These are phyloP conservation scores for Acronicta alni DNA, from an alignment of 2,888 invertebrate species.

Conservation along the genomic window DNA sequence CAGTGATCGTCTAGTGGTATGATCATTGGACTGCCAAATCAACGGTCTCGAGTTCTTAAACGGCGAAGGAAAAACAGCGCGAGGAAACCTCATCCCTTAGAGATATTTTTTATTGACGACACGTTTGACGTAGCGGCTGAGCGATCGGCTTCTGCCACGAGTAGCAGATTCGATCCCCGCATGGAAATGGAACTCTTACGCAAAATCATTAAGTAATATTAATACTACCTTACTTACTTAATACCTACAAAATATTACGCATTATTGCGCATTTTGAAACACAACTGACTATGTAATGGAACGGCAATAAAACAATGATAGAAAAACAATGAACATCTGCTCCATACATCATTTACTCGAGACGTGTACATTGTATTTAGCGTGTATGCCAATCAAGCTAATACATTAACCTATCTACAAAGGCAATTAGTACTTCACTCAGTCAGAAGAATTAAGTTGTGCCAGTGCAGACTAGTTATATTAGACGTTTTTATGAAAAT, in stretches of 20 bases:
- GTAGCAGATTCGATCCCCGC: too few species aligned
- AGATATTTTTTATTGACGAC: too few species aligned
- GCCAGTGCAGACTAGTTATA: constrained; percentile 9
- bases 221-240: too few species aligned
- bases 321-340: constrained; percentile 14
- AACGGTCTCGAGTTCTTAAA: too few species aligned
- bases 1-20: too few species aligned
- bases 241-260: constrained; percentile 5
- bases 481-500: background rate
- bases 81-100: too few species aligned
- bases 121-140: too few species aligned
- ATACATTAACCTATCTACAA: constrained; percentile 9
- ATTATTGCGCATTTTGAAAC: background rate
- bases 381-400: constrained; percentile 33
- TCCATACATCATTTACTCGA: constrained; percentile 10
- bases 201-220: too few species aligned
- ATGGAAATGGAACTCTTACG: too few species aligned
- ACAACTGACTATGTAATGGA: constrained; percentile 1
- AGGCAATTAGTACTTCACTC: constrained; percentile 30
- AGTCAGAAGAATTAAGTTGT: constrained; percentile 3
- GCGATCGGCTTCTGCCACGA: too few species aligned
- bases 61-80: too few species aligned
- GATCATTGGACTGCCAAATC: too few species aligned
- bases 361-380: constrained; percentile 13
- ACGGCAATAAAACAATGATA: constrained; percentile 21